A percentile compares a stretch with the other conserved stretches of the same genome.
These are phyloP conservation scores for Myotis davidii DNA, from an alignment of 2,113 vertebrate genomes.

Conservation along the genomic window DNA sequence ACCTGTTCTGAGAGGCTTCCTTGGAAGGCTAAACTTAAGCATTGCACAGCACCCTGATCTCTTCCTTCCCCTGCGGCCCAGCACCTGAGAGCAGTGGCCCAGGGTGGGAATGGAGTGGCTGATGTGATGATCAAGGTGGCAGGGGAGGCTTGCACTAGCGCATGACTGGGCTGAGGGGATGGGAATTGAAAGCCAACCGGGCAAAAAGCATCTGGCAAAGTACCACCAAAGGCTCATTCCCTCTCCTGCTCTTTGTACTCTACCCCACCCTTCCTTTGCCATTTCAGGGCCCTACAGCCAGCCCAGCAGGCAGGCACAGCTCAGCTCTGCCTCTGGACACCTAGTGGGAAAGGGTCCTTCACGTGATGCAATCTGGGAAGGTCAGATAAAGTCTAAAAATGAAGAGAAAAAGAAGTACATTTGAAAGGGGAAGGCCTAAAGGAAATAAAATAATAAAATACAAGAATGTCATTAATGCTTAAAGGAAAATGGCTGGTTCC, in stretches of 20 bases:
- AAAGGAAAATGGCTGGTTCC: background rate
- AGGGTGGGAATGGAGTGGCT: background rate
- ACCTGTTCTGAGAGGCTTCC: slow-evolving; percentile 4
- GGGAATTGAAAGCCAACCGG: background rate
- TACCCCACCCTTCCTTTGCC: background rate
- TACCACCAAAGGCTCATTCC: background rate
- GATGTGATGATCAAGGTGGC: background rate
- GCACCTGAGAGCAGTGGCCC: background rate
- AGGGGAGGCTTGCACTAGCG: no score
- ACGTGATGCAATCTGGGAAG: background rate
- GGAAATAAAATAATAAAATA: slow-evolving; percentile 6
- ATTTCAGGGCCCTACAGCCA: background rate
- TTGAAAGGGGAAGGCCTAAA: background rate
- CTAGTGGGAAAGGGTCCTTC: background rate
- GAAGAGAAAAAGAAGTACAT: background rate
- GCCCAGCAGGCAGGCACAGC: background rate
- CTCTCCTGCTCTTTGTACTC: background rate
- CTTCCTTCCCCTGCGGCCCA: background rate
- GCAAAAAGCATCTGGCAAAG: background rate
- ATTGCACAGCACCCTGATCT: background rate
- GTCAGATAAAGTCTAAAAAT: background rate
- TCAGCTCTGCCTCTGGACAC: background rate
- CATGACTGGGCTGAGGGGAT: background rate
- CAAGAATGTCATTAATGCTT: background rate
- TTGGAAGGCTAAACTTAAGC: background rate